phyloP scores from a whole-genome alignment of 2,888 invertebrate genomes.

The Pantelozetes paolii region DNA sequence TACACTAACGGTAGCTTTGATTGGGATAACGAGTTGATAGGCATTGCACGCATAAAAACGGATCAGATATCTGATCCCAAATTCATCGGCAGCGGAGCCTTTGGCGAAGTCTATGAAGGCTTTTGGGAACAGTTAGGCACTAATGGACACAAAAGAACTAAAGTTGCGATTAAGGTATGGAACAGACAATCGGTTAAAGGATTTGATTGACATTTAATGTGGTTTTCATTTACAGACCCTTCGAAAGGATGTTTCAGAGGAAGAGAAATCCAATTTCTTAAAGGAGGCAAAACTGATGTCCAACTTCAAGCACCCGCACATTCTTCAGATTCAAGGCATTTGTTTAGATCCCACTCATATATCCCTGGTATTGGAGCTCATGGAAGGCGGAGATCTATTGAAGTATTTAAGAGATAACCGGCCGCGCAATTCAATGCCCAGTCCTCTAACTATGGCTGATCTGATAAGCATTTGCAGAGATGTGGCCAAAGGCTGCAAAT shows the following conservation, averaged over 20 bases:
- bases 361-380: conserved; percentile 90
- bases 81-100: conserved; percentile 91
- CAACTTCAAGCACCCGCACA: conserved; percentile 94
- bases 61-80: conserved; percentile 80
- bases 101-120: conserved; percentile 95
- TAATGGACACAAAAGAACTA: conserved; percentile 49
- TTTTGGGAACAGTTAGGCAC: conserved; percentile 62
- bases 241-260: conserved; percentile 81
- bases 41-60: conserved; percentile 76
- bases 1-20: conserved; percentile 59
- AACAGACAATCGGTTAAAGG: not conserved
- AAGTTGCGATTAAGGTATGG: conserved; percentile 83
- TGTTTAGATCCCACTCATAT: conserved; percentile 90
- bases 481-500: conserved; percentile 89
- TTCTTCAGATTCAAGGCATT: conserved; percentile 84
- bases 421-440: conserved; percentile 61
- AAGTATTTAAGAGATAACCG: conserved; percentile 80
- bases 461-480: conserved; percentile 89
- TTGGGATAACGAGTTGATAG: conserved; percentile 67
- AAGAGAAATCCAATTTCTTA: conserved; percentile 85
- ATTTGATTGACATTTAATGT: not conserved
- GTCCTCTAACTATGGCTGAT: conserved; percentile 68
- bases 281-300: conserved; percentile 97
- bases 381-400: conserved; percentile 93
- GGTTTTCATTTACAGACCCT: conserved; percentile 65